Evolutionary conservation across 2,888 invertebrate genomes (phyloP), one percentile per base, ranked within the genome.

Genomic region (Yponomeuta malinellus): DNA sequence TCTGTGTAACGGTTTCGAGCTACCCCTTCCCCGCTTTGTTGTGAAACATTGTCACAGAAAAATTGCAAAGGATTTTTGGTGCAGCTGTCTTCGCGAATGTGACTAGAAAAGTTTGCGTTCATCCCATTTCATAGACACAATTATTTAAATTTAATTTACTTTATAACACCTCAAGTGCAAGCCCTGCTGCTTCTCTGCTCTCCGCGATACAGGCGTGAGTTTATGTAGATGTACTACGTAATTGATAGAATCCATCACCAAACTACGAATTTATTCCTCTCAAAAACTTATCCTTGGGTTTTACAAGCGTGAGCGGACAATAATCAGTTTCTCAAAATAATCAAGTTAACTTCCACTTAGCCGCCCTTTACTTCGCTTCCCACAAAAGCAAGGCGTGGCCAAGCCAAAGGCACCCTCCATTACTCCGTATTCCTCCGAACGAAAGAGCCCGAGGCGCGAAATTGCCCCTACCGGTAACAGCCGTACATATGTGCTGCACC

Each of bases 391-490:
- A 87, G 89, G 89, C 88, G 88, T 87, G 89, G 88, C 84, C 82
- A 81, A 75, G 80, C 78, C 80, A 79, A 81, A 81, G 81, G 83
- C 83, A 77, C 86, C 87, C 88, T 85, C 79, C 81, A 79, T 82
- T 81, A 80, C 79, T 43, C 76, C 59, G 43, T 66, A 78, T 79
- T 82, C 79, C 81, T 82, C 81, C 71, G n/a, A 71, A 67, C 71
- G 12, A 71, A 63, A 65, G n/a, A 76, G 82, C 85, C 83, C 77
- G 83, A 83, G 83, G 83, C 82, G 81, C 52, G 87, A 87, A 88
- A 87, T 88, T 85, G 83, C 85, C 89, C 88, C 87, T 84, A 83
- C 83, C 78, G 78, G 81, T 86, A 85, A 85, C 85, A 83, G 83
- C 82, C 83, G 83, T 15, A 59, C 87, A 84, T 84, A 83, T 84